phyloP scores from a whole-genome alignment of 2,888 invertebrate genomes.

The Amphipyra tragopoginis region DNA sequence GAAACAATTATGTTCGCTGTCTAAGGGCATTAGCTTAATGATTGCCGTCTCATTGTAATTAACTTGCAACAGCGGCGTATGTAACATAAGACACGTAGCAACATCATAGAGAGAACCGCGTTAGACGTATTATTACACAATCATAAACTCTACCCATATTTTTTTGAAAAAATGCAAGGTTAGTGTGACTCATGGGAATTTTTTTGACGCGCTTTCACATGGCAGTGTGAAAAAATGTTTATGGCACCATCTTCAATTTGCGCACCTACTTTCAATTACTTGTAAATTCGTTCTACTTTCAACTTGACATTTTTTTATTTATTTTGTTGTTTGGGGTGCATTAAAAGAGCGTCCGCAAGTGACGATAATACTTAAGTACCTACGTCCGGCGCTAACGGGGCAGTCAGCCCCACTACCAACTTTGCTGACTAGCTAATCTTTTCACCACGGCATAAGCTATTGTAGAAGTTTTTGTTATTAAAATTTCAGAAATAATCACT shows the following conservation, averaged over 20 bases:
- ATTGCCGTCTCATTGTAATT: constrained; percentile 74
- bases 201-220: constrained; percentile 54
- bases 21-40: constrained; percentile 71
- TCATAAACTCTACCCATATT: constrained; percentile 51
- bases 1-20: constrained; percentile 75
- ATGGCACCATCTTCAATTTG: constrained; percentile 37
- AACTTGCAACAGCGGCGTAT: constrained; percentile 61
- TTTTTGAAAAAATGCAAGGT: constrained; percentile 59
- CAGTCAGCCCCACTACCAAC: too few species aligned
- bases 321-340: neutral
- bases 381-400: too few species aligned
- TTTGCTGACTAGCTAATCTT: too few species aligned
- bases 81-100: constrained; percentile 65
- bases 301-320: constrained; percentile 8
- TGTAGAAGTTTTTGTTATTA: too few species aligned
- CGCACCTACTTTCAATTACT: constrained; percentile 29
- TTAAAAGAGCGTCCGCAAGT: too few species aligned
- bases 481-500: too few species aligned
- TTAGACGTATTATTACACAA: constrained; percentile 68
- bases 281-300: constrained; percentile 27
- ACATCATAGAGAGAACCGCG: constrained; percentile 62
- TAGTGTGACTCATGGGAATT: constrained; percentile 62
- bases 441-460: too few species aligned
- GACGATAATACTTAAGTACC: too few species aligned
- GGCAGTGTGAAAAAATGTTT: constrained; percentile 44